These are phyloP conservation scores for Brenthis ino DNA, from an alignment of 2,888 invertebrate genomes.

Conservation along the genomic window DNA sequence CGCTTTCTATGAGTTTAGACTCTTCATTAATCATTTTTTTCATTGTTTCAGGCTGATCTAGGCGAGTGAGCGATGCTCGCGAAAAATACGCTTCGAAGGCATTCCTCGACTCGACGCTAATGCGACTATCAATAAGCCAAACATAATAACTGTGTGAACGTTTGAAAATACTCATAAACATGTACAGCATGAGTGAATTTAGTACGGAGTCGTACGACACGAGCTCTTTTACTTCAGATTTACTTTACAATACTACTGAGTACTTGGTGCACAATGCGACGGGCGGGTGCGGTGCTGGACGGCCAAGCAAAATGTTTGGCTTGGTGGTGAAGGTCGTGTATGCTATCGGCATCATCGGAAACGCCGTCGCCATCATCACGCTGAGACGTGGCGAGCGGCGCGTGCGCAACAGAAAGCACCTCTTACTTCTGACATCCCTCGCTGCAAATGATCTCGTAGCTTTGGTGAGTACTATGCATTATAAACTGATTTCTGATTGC, in stretches of 20 bases:
- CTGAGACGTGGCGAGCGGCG: conserved; percentile 87
- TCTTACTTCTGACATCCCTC: conserved; percentile 89
- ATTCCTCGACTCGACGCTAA: conserved; percentile 19
- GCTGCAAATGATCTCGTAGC: conserved; percentile 91
- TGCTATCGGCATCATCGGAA: conserved; percentile 87
- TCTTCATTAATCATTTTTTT: not conserved
- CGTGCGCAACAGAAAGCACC: conserved; percentile 90
- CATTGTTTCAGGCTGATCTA: conserved; percentile 28
- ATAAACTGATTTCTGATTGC: too few species aligned
- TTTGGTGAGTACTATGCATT: conserved; percentile 52
- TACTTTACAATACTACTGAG: not conserved
- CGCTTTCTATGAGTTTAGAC: not conserved
- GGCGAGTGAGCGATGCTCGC: conserved; percentile 6
- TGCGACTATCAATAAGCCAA: not conserved
- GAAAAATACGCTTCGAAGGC: conserved; percentile 14
- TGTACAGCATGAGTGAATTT: conserved; percentile 22
- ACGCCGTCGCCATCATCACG: conserved; percentile 88
- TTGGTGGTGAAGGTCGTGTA: conserved; percentile 81
- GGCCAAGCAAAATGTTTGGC: conserved; percentile 44
- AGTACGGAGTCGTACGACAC: conserved; percentile 21
- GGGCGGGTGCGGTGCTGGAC: conserved; percentile 29
- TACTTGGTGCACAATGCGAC: conserved; percentile 34
- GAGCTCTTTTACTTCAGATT: not conserved
- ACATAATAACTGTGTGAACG: not conserved
- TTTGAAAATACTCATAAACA: conserved; percentile 8